Percentiles rank a stretch among this genome's conserved stretches.
These are phyloP conservation scores for Crax fasciolata DNA, from an alignment of 2,797 vertebrate genomes.

Conservation along the genomic window DNA sequence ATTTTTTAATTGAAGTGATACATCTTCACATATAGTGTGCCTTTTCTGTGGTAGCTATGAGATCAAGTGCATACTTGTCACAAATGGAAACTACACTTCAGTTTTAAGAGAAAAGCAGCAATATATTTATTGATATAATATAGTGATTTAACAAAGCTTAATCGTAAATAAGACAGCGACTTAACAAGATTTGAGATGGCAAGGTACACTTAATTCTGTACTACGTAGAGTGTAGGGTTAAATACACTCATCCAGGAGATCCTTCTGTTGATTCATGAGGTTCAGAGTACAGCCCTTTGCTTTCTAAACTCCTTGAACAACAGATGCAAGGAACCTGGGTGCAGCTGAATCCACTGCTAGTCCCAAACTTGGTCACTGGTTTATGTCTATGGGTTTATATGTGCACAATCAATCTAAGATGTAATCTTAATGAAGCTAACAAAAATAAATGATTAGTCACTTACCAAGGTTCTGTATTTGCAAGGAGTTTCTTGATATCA, in stretches of 20 bases:
- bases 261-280: neutral
- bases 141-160: neutral
- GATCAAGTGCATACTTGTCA: neutral
- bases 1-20: neutral
- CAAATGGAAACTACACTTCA: neutral
- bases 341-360: neutral
- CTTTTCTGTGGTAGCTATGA: neutral
- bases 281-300: neutral
- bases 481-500: neutral
- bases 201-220: neutral
- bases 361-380: neutral
- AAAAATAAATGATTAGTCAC: neutral
- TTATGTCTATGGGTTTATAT: neutral
- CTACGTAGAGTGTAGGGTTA: neutral
- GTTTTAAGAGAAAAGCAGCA: neutral
- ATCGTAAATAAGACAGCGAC: neutral
- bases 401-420: neutral
- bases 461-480: neutral
- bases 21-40: neutral
- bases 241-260: neutral
- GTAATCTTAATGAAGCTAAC: neutral
- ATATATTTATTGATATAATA: neutral
- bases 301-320: neutral
- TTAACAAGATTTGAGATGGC: neutral
- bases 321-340: neutral